Conservation (phyloP, 2,888 invertebrate species). For the Pogonocherus hispidulus region DNA sequence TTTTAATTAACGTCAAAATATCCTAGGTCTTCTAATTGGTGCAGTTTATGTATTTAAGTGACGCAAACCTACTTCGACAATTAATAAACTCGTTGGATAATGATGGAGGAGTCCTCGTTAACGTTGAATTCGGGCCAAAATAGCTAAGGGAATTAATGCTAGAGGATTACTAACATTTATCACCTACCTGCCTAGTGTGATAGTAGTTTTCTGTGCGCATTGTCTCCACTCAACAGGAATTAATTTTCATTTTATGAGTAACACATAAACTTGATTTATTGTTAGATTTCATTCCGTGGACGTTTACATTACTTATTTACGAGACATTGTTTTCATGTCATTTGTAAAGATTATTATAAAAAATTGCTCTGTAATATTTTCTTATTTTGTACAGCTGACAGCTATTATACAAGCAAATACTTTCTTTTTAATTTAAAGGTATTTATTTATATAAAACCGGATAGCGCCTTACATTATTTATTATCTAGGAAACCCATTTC, state of each 20-base stretch:
- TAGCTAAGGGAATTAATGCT: slow-evolving; percentile 35
- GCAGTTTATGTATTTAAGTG: not conserved
- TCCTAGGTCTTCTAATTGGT: not conserved
- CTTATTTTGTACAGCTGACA: no score
- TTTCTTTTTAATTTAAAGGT: no score
- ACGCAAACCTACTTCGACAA: slow-evolving; percentile 5
- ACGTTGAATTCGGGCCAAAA: slow-evolving; percentile 25
- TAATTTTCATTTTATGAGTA: slow-evolving; percentile 17
- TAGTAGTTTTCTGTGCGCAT: slow-evolving; percentile 15
- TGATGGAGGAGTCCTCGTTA: slow-evolving; percentile 11
- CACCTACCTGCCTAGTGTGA: slow-evolving; percentile 29
- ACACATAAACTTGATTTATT: slow-evolving; percentile 9
- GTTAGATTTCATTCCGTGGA: slow-evolving; percentile 8
- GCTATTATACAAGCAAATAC: no score
- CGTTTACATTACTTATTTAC: no score
- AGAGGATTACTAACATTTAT: slow-evolving; percentile 35
- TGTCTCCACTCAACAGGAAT: slow-evolving; percentile 14
- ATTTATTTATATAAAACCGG: no score
- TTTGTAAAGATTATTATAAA: no score
- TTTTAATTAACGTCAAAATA: not conserved
- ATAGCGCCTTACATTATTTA: no score
- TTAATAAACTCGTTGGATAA: slow-evolving; percentile 8
- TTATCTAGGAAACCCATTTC: no score
- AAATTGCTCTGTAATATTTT: no score
- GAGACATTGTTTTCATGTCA: no score